phyloP scores from a whole-genome alignment of 2,888 invertebrate species.

The Gastracanthus pulcherrimus region DNA sequence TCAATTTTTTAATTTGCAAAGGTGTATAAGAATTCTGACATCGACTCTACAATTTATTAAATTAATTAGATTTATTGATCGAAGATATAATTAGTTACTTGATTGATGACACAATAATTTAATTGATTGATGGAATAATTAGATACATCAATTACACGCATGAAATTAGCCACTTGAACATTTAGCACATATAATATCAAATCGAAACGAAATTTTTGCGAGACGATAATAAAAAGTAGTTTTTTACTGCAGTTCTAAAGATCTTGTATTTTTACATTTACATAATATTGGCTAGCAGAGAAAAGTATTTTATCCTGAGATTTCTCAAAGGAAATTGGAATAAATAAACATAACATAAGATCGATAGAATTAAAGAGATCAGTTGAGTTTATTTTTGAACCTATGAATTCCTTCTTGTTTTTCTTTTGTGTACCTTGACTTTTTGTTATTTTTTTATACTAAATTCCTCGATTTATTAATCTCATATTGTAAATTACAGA shows the following conservation, averaged over 20 bases:
- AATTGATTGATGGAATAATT: neutral
- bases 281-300: too few relatives aligned
- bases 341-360: neutral
- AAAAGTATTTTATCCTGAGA: too few relatives aligned
- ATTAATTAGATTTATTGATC: neutral
- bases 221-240: too few relatives aligned
- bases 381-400: neutral
- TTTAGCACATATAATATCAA: neutral
- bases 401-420: neutral
- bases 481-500: neutral
- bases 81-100: neutral
- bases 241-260: too few relatives aligned
- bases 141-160: neutral
- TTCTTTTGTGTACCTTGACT: neutral
- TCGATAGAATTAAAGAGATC: neutral
- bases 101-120: conserved; percentile 1
- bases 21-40: too few relatives aligned
- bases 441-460: neutral
- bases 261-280: too few relatives aligned
- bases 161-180: neutral
- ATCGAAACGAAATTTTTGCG: too few relatives aligned
- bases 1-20: too few relatives aligned
- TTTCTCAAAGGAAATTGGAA: too few relatives aligned
- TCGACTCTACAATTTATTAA: neutral
- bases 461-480: neutral